Base-by-base conservation (phyloP, 2,888 invertebrate species). In the Acanthosoma haemorrhoidale region DNA sequence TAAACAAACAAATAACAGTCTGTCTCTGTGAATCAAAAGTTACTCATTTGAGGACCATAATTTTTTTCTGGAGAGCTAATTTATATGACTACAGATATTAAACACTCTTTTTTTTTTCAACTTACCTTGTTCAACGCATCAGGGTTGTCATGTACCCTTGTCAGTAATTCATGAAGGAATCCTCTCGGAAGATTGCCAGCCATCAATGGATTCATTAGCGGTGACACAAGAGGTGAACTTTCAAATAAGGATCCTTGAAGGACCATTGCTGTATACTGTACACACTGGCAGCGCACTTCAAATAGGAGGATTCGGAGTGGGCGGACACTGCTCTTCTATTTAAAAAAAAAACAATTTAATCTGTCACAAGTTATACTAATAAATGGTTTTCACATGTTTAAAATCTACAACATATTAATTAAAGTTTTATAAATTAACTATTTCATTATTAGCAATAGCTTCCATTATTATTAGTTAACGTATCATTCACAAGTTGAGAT, bases 111-210 rank as follows among this genome's bases (percentile, higher is more conserved):
- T n/a, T 25, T n/a, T n/a, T 25, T 16, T 13, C 9, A 11, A 41
- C 64, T 68, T 71, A 78, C 79, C 73, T 78, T 80, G 69, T 80
- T 81, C 75, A 90, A 87, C 1, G 83, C 80, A 72, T 84, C 83
- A 38, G 83, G 82, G 76, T 89, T 86, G 16, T 81, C 80, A 75
- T 87, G 85, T 9, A 86, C 86, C 68, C 86, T 84, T 13, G 83
- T 81, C 15, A 90, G 81, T 9, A 90, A 81, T 73, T 83, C 83
- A 4, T 87, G 86, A 21, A 92, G 81, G 75, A 92, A 88, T 0
- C 90, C 91, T 36, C 88, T 83, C 0, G 92, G 92, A 21, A 92
- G 82, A 63, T 84, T 87, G 75, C 89, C 88, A 59, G 85, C 84
- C 41, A 91, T 79, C 66, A 92, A 82, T 69, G 88, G 89, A 6